Conservation (phyloP, 2,888 invertebrate genomes). For the Kryphioiulus occultus region DNA sequence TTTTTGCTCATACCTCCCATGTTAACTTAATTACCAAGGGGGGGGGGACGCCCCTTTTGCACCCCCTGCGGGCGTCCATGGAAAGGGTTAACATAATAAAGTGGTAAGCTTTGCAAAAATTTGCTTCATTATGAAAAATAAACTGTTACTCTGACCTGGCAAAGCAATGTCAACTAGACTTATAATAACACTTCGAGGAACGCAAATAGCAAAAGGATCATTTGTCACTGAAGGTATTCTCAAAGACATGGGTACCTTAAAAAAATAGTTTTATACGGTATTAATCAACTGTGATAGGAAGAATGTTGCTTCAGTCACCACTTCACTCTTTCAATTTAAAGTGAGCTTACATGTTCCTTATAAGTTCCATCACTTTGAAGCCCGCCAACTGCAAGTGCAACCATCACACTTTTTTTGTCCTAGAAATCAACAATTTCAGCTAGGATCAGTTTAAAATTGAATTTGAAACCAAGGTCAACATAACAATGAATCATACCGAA, state of each 20-base stretch:
- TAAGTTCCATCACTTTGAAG: neutral
- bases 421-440: neutral
- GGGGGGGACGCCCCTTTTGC: no score
- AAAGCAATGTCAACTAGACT: constrained; percentile 36
- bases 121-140: neutral
- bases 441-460: neutral
- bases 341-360: neutral
- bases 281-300: neutral
- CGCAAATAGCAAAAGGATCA: constrained; percentile 38
- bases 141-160: constrained; percentile 28
- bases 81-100: no score
- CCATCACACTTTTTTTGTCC: neutral
- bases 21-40: no score
- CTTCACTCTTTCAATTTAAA: no score
- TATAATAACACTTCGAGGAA: neutral
- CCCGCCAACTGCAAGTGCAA: neutral
- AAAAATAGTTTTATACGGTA: no score
- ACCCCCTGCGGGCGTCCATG: no score
- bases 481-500: neutral
- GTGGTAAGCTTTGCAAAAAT: no score
- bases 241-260: constrained; percentile 21
- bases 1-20: no score
- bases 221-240: constrained; percentile 16
- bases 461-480: neutral
- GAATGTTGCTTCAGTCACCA: no score